These are phyloP conservation scores for Anguilla pacifica DNA, from an alignment of 2,797 vertebrate species.

Conservation along the genomic window DNA sequence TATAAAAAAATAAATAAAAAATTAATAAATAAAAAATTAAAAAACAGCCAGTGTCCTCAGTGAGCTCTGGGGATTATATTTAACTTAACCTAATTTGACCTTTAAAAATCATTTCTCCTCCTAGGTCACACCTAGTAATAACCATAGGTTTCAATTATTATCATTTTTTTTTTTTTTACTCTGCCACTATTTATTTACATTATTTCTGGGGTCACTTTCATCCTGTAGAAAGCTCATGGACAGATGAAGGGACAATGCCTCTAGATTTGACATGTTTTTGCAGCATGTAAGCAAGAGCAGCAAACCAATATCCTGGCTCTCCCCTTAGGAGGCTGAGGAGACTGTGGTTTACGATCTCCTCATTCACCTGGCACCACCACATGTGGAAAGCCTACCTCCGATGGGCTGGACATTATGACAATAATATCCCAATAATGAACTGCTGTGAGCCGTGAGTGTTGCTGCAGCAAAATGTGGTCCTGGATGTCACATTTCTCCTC, in stretches of 20 bases:
- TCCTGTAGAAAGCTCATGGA: slow-evolving; percentile 21
- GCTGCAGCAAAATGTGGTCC: background rate
- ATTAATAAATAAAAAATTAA: background rate
- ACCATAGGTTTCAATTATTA: slow-evolving; percentile 40
- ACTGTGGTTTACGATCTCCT: background rate
- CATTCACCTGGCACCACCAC: background rate
- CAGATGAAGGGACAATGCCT: slow-evolving; percentile 28
- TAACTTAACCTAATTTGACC: slow-evolving; percentile 10
- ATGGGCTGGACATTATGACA: background rate
- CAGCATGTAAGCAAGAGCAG: background rate
- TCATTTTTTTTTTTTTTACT: slow-evolving; percentile 8
- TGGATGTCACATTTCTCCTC: background rate
- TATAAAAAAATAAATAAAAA: background rate
- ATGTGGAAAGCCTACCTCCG: background rate
- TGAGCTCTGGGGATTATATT: slow-evolving; percentile 11
- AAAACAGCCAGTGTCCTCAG: background rate
- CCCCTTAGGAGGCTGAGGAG: background rate
- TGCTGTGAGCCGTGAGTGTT: background rate
- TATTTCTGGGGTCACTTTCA: slow-evolving; percentile 37
- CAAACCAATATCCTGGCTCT: background rate
- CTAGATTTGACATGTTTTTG: background rate
- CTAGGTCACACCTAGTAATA: slow-evolving; percentile 43
- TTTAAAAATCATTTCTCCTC: slow-evolving; percentile 35
- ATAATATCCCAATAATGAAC: background rate
- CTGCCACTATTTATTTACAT: slow-evolving; percentile 37